Base-by-base conservation (phyloP, 2,888 invertebrate genomes). In the Adela reaumurella region DNA sequence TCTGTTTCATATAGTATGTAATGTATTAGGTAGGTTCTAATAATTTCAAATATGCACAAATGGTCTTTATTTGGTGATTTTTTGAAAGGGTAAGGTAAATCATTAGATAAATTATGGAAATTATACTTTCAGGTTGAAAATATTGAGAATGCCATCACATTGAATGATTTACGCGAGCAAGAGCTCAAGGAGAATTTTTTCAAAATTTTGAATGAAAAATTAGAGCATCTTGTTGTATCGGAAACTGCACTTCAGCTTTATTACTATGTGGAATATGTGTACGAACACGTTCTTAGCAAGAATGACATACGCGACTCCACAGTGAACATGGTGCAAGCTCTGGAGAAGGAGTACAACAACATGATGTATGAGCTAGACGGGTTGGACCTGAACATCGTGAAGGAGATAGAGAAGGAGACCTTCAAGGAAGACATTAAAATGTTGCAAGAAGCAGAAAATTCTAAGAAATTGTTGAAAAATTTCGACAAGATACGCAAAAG, bases 241-340 rank as follows among this genome's bases (percentile, higher is more conserved):
- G 81, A 83, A 49, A 74, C 76, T n/a, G 77, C 82, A 5, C 64
- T 87, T 45, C 79, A 83, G 60, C 65, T 87, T 51, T 78, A 81
- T 51, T 83, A 84, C 28, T 85, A 83, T 56, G 80, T 88, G 2
- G 85, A 87, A 63, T 86, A 86, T 58, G 74, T 86, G 1, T 88
- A 85, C 59, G 85, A 86, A 62, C 71, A 78, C 29, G 68, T 85
- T 18, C 74, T 88, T 29, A 82, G 81, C 1, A 71, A 81, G 1
- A 86, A 85, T 58, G 84, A 86, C 53, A 82, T 82, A 1, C 82
- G 83, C 55, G 64, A 85, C 10, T 78, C 74, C 52, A 71, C 81
- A 46, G 70, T 79, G 51, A 77, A 83, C 6, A 86, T 88, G 86
- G 83, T 83, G 67, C 65, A 71, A 50, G 74, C 77, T 18, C 71